Percentiles rank a stretch among this genome's conserved stretches.
phyloP scores from a whole-genome alignment of 2,888 invertebrate genomes.

The Melangyna quadrimaculata region DNA sequence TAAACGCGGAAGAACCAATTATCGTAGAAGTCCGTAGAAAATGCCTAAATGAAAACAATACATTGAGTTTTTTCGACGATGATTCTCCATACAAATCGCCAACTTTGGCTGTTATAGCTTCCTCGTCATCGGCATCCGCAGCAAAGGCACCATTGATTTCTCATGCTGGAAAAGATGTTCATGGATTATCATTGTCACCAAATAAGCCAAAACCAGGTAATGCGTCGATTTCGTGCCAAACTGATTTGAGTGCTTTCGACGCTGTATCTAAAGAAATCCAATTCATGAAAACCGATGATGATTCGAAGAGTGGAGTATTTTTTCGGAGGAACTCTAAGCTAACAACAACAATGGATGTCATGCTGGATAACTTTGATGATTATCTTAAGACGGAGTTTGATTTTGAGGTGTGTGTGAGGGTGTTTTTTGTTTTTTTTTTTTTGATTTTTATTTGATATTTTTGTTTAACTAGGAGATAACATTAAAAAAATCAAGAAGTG shows the following conservation, averaged over 20 bases:
- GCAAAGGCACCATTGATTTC: background rate
- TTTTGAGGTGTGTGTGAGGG: conserved; percentile 80
- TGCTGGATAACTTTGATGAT: conserved; percentile 76
- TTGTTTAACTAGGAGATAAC: conserved; percentile 83
- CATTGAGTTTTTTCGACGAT: conserved; percentile 58
- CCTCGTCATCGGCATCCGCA: background rate
- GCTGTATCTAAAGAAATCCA: conserved; percentile 14
- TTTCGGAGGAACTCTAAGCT: conserved; percentile 8
- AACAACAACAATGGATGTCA: background rate
- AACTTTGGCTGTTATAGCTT: conserved; percentile 54
- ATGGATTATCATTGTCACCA: background rate
- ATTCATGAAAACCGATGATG: background rate
- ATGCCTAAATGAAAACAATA: conserved; percentile 51
- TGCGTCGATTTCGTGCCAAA: conserved; percentile 68
- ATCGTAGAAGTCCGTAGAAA: conserved; percentile 83
- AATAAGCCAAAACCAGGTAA: conserved; percentile 23
- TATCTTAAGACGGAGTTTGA: conserved; percentile 81
- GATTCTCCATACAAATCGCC: conserved; percentile 37
- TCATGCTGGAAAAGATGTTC: background rate
- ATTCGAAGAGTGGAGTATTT: conserved; percentile 16
- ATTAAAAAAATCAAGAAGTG: conserved; percentile 82
- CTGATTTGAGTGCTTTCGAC: conserved; percentile 57
- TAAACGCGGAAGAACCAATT: conserved; percentile 83
- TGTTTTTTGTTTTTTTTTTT: background rate
- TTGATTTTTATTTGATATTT: background rate